Evolutionary conservation across 2,888 invertebrate species (phyloP), one percentile per base, ranked within the genome.

Genomic region (Clepsis dumicolana): DNA sequence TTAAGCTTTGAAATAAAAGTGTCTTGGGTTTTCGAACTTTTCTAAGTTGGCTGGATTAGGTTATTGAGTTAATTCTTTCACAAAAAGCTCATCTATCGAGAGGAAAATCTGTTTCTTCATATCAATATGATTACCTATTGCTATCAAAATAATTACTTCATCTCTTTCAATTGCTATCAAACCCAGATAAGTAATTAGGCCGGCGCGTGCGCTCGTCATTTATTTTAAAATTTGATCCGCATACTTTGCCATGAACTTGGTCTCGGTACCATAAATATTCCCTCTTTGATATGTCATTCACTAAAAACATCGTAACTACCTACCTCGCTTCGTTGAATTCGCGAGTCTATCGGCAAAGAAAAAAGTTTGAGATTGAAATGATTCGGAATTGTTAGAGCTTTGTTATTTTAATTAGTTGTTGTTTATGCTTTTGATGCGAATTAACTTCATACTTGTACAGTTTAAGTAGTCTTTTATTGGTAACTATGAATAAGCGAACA

Each of bases 171-270:
- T 41, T 41, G 4, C 16, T 16, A 41, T 41, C 14, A 16, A 41
- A 16, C 8, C 4, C 18, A 21, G 38, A 63, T 56, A 67, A 48
- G 68, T 52, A 68, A 68, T 68, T 3, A 5, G 7, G 32, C 50
- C 71, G 70, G 75, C 79, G 77, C 80, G 79, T 81, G 79, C 76
- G 75, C 54, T 50, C 50, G 52, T 61, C 71, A 73, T 75, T 76
- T 73, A 70, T 72, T 73, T 73, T 70, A 70, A 59, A 44, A 69
- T 69, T 61, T 64, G 71, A 74, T 80, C 72, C 73, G 73, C 72
- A 68, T 74, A 71, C 67, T 74, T 73, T 74, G 71, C 80, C 80
- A 59, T 82, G 81, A 79, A 79, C 83, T 83, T 82, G 78, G 67
- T 65, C 66, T 71, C 73, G 75, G 59, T 73, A 70, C 76, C 73